Conservation (phyloP, 23 tunicate species). For the Trididemnum nubilum region DNA sequence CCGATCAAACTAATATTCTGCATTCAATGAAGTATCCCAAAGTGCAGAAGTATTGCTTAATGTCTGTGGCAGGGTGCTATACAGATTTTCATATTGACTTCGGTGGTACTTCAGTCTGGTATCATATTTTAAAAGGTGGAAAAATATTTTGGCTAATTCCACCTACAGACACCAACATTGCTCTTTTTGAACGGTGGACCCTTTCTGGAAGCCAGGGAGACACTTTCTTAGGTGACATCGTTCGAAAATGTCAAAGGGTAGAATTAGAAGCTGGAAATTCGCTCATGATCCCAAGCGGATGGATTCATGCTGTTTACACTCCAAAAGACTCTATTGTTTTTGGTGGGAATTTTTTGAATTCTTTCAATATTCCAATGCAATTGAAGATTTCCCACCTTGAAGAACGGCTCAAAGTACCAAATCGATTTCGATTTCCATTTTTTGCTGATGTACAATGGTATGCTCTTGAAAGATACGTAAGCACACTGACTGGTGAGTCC, state of each 20-base stretch:
- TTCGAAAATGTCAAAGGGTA: constrained; percentile 80
- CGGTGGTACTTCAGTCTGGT: constrained; percentile 99
- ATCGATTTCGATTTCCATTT: constrained; percentile 89
- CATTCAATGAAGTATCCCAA: constrained; percentile 85
- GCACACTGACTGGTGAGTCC: constrained; percentile 56
- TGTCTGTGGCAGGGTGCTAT: constrained; percentile 93
- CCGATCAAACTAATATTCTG: constrained; percentile 42
- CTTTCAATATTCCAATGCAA: constrained; percentile 97
- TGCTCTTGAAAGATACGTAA: constrained; percentile 75
- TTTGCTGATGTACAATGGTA: constrained; percentile 83
- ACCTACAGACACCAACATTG: constrained; percentile 86
- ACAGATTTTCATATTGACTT: constrained; percentile 99
- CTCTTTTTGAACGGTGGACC: constrained; percentile 85
- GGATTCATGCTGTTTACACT: constrained; percentile 99
- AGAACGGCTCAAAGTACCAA: constrained; percentile 87
- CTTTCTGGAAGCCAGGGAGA: constrained; percentile 88
- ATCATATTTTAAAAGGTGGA: constrained; percentile 91
- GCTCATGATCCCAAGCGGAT: constrained; percentile 95
- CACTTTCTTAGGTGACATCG: constrained; percentile 89
- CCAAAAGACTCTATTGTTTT: constrained; percentile 95
- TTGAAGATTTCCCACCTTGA: constrained; percentile 87
- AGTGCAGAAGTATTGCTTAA: constrained; percentile 95
- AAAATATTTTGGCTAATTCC: constrained; percentile 96
- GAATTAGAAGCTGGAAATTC: constrained; percentile 85
- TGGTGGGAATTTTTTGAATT: constrained; percentile 97